These are phyloP conservation scores for Dichetophora obliterata DNA, from an alignment of 2,888 invertebrate genomes.

Conservation along the genomic window DNA sequence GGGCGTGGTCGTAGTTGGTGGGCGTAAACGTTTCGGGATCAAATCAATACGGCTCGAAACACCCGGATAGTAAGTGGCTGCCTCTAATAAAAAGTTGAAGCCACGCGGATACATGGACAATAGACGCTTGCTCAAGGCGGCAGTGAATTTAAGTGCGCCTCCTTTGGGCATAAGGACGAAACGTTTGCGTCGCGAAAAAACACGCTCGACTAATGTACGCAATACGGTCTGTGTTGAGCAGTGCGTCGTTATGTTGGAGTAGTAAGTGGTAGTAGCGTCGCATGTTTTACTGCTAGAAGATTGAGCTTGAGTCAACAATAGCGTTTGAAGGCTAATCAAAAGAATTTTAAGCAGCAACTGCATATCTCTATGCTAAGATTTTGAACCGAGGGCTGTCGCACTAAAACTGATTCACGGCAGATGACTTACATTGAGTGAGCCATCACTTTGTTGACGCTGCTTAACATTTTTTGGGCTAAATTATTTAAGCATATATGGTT, in stretches of 20 bases:
- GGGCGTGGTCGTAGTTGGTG: slow-evolving; percentile 55
- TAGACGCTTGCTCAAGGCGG: slow-evolving; percentile 57
- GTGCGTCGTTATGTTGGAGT: background rate
- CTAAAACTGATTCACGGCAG: too few species aligned
- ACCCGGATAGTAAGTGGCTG: slow-evolving; percentile 62
- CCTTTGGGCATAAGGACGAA: slow-evolving; percentile 63
- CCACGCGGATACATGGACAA: slow-evolving; percentile 59
- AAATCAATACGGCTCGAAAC: slow-evolving; percentile 60
- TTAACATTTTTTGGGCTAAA: too few species aligned
- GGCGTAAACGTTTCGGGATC: slow-evolving; percentile 61
- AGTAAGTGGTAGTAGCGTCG: too few species aligned
- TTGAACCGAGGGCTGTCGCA: too few species aligned
- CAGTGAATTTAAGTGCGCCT: slow-evolving; percentile 61
- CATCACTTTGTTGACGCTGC: too few species aligned
- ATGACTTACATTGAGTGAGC: too few species aligned
- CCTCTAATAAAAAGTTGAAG: slow-evolving; percentile 56
- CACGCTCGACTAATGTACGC: slow-evolving; percentile 54
- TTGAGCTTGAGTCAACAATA: too few species aligned
- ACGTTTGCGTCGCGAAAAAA: slow-evolving; percentile 62
- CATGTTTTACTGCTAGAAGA: too few species aligned
- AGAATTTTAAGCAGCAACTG: too few species aligned
- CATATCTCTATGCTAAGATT: too few species aligned
- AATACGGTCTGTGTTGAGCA: slow-evolving; percentile 46
- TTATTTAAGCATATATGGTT: too few species aligned
- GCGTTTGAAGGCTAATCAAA: too few species aligned